Evolutionary conservation across 2,797 vertebrate species (phyloP).

Genomic region (Bradypodion pumilum): DNA sequence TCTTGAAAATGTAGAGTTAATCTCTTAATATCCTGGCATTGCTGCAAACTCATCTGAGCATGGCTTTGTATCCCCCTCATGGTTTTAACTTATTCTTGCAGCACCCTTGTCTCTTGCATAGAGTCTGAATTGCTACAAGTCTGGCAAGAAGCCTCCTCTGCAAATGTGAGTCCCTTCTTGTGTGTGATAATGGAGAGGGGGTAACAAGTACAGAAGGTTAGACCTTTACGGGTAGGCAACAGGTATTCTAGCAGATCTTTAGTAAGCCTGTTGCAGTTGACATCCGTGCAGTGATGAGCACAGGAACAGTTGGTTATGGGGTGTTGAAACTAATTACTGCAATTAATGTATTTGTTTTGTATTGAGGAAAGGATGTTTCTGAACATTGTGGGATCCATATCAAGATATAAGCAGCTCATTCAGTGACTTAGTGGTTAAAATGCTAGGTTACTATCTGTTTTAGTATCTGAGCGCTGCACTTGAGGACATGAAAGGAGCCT

Average conservation of each 20-base stretch:
- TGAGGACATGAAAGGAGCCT: too few species aligned
- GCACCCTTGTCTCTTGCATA: conserved; percentile 81
- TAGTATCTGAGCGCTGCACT: too few species aligned
- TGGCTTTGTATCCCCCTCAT: neutral
- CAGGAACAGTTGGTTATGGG: too few species aligned
- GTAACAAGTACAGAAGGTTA: conserved; percentile 59
- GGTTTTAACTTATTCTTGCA: neutral
- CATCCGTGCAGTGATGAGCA: too few species aligned
- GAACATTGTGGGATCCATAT: too few species aligned
- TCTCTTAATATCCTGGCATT: neutral
- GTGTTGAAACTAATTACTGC: too few species aligned
- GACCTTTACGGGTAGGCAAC: too few species aligned
- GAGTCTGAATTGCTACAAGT: conserved; percentile 83
- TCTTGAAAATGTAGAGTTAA: neutral
- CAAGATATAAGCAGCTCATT: too few species aligned
- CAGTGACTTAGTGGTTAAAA: too few species aligned
- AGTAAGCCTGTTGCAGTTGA: neutral
- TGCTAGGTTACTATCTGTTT: too few species aligned
- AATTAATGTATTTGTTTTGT: too few species aligned
- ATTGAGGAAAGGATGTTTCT: too few species aligned
- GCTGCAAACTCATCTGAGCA: neutral
- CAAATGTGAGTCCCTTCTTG: conserved; percentile 70
- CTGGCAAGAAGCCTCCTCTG: conserved; percentile 77
- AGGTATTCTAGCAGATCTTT: neutral
- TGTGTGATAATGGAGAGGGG: conserved; percentile 13